Evolutionary conservation across 1,140 invertebrate species (phyloP).

Genomic region (Leptestheria dahalacensis): DNA sequence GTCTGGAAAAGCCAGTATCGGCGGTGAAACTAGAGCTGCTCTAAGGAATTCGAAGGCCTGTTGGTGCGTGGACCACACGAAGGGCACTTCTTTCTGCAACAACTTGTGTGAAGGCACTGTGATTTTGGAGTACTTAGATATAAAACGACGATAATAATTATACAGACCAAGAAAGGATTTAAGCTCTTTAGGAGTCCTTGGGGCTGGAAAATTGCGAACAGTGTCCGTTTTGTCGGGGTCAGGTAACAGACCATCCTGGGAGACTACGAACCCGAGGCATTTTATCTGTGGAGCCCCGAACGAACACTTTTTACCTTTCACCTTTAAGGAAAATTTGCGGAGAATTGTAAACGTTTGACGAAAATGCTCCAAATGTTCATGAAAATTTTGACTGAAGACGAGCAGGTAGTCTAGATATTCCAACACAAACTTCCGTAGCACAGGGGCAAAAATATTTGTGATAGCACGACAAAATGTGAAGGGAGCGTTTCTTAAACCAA

Average conservation of each 20-base stretch:
- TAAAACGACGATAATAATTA: not conserved
- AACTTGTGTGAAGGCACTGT: not conserved
- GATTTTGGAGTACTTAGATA: not conserved
- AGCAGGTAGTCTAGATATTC: slow-evolving; percentile 19
- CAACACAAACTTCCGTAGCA: not conserved
- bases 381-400: slow-evolving; percentile 7
- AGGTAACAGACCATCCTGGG: slow-evolving; percentile 22
- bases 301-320: not conserved
- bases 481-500: not conserved
- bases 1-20: not conserved
- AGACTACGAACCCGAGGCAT: slow-evolving; percentile 26
- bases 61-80: not conserved
- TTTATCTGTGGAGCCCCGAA: not conserved
- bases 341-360: not conserved
- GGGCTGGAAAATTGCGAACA: slow-evolving; percentile 18
- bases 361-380: slow-evolving; percentile 14
- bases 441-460: not conserved
- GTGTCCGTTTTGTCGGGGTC: slow-evolving; percentile 23
- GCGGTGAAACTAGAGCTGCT: not conserved
- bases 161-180: not conserved
- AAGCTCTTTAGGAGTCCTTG: not conserved
- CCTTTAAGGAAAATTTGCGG: not conserved
- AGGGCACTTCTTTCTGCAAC: not conserved
- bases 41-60: not conserved
- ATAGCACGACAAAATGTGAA: not conserved